Evolutionary conservation across 2,888 invertebrate species (phyloP).

Genomic region (Linnaemya tessellans): DNA sequence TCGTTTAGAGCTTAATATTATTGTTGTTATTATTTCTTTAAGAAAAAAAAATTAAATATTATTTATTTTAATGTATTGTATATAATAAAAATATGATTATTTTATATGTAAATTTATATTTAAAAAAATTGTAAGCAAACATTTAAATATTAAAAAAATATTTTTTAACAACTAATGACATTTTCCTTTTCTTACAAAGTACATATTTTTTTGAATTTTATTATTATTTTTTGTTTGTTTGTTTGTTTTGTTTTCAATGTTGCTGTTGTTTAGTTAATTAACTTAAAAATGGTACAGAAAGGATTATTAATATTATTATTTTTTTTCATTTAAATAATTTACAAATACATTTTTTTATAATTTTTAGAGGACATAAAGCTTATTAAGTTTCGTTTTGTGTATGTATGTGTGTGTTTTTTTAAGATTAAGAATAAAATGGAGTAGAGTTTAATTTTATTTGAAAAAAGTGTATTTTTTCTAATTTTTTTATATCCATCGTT

Average conservation of each 20-base stretch:
- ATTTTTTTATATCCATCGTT: constrained; percentile 58
- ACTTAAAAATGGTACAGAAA: constrained; percentile 63
- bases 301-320: constrained; percentile 45
- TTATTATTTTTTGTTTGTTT: constrained; percentile 39
- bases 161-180: constrained; percentile 61
- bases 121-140: constrained; percentile 69
- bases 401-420: neutral
- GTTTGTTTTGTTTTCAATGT: constrained; percentile 34
- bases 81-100: constrained; percentile 63
- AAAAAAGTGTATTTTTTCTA: constrained; percentile 31
- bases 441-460: constrained; percentile 25
- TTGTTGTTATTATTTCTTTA: constrained; percentile 62
- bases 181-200: constrained; percentile 42
- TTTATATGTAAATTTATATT: constrained; percentile 50
- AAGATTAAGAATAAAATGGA: constrained; percentile 46
- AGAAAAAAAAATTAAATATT: constrained; percentile 53
- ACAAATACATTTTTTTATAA: constrained; percentile 44
- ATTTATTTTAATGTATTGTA: constrained; percentile 41
- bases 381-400: constrained; percentile 63
- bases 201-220: constrained; percentile 22
- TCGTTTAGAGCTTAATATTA: constrained; percentile 48
- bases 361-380: constrained; percentile 69
- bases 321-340: constrained; percentile 70
- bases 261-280: constrained; percentile 65
- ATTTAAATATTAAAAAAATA: constrained; percentile 63